Conservation (phyloP, 2,888 invertebrate species). For the Zelleria hepariella region DNA sequence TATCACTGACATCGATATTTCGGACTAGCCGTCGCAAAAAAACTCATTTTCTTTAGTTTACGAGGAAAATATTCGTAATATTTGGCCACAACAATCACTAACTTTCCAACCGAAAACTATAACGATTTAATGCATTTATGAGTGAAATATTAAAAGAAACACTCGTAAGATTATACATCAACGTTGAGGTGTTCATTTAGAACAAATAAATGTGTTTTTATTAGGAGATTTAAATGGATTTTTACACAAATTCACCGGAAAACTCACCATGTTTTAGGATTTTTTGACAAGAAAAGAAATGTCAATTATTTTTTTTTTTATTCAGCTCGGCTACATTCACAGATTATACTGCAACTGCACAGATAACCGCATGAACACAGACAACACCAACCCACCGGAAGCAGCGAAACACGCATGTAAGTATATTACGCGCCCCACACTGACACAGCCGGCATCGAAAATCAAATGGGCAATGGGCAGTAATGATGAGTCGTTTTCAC, state of each 20-base stretch:
- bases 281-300: constrained; percentile 46
- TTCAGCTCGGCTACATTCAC: too few species aligned
- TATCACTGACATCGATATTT: background rate
- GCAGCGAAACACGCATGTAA: too few species aligned
- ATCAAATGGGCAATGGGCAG: too few species aligned
- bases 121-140: background rate
- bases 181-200: background rate
- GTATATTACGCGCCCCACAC: too few species aligned
- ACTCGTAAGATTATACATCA: background rate
- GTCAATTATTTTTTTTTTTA: constrained; percentile 19
- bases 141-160: background rate
- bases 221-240: constrained; percentile 42
- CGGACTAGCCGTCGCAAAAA: background rate
- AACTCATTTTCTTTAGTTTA: background rate
- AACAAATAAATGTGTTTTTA: background rate
- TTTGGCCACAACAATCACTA: background rate
- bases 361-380: too few species aligned
- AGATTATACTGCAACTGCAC: too few species aligned
- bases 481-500: too few species aligned
- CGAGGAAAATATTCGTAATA: background rate
- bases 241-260: constrained; percentile 15
- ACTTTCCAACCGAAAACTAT: background rate
- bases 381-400: too few species aligned
- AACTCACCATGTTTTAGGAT: constrained; percentile 66
- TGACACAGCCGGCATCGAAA: too few species aligned